A percentile compares a stretch with the other conserved stretches of the same genome.
Conservation (phyloP, 2,797 vertebrate genomes). For the Pangasius larnaudii region DNA sequence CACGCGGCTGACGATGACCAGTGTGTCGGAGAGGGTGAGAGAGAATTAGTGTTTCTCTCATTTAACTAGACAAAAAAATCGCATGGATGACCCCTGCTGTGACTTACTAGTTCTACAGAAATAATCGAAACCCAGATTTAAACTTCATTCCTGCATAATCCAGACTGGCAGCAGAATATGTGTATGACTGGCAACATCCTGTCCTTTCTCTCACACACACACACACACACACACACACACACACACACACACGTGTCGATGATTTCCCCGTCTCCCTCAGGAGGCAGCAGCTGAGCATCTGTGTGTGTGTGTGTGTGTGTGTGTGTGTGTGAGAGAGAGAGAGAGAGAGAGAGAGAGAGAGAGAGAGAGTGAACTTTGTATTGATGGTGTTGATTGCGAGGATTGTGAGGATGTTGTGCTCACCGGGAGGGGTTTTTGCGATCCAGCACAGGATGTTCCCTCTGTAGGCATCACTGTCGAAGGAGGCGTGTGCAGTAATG, state of each 20-base stretch:
- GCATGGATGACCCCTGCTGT: neutral
- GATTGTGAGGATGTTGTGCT: conserved; percentile 63
- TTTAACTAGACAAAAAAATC: neutral
- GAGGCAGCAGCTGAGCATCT: conserved; percentile 21
- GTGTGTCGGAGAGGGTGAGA: neutral
- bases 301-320: conserved; percentile 48
- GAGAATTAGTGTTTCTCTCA: neutral
- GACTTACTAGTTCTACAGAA: too few relatives aligned
- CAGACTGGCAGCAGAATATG: too few relatives aligned
- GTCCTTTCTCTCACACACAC: neutral
- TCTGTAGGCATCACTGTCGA: conserved; percentile 41
- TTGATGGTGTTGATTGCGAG: conserved; percentile 74
- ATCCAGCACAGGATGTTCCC: conserved; percentile 58
- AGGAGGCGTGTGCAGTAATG: conserved; percentile 18
- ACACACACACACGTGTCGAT: neutral
- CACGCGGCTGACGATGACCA: too few relatives aligned
- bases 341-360: conserved; percentile 32
- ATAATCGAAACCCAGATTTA: neutral
- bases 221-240: neutral
- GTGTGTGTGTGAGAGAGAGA: conserved; percentile 33
- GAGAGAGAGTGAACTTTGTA: conserved; percentile 50
- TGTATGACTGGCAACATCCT: too few relatives aligned
- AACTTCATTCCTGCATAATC: neutral
- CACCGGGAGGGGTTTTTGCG: conserved; percentile 42
- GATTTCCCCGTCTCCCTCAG: conserved; percentile 2